phyloP scores from a whole-genome alignment of 1,140 invertebrate genomes.

The Sarcophaga bullata region DNA sequence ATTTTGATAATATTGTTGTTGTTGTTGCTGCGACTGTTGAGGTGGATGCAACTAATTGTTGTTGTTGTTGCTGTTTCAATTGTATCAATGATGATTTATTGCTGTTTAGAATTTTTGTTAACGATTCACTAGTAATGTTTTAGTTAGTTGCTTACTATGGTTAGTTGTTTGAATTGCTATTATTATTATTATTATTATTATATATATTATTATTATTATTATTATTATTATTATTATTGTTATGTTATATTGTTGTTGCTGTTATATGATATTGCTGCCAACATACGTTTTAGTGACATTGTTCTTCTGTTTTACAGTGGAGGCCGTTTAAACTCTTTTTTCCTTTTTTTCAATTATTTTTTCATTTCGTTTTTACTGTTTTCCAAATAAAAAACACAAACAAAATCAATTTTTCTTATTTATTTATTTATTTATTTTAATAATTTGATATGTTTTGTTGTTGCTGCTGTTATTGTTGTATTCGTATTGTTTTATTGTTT shows the following conservation, averaged over 20 bases:
- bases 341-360: neutral
- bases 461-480: neutral
- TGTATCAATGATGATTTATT: slow-evolving; percentile 16
- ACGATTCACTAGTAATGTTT: neutral
- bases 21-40: slow-evolving; percentile 27
- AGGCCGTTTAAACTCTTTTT: neutral
- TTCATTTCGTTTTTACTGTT: slow-evolving; percentile 19
- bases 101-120: slow-evolving; percentile 1
- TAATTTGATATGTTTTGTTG: slow-evolving; percentile 23
- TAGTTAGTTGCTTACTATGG: slow-evolving; percentile 38
- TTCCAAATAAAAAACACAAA: neutral
- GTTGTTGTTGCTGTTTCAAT: slow-evolving; percentile 39
- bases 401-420: slow-evolving; percentile 7
- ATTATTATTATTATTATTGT: neutral
- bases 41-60: neutral
- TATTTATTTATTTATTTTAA: neutral
- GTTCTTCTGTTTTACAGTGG: slow-evolving; percentile 19
- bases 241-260: slow-evolving; percentile 37
- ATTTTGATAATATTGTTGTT: slow-evolving; percentile 2
- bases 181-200: slow-evolving; percentile 27
- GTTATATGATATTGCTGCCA: slow-evolving; percentile 56
- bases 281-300: slow-evolving; percentile 62
- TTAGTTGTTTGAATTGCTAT: slow-evolving; percentile 22
- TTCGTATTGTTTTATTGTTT: neutral
- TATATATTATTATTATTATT: neutral